Conservation (phyloP, 2,797 vertebrate species). For the Coregonus suidteri region DNA sequence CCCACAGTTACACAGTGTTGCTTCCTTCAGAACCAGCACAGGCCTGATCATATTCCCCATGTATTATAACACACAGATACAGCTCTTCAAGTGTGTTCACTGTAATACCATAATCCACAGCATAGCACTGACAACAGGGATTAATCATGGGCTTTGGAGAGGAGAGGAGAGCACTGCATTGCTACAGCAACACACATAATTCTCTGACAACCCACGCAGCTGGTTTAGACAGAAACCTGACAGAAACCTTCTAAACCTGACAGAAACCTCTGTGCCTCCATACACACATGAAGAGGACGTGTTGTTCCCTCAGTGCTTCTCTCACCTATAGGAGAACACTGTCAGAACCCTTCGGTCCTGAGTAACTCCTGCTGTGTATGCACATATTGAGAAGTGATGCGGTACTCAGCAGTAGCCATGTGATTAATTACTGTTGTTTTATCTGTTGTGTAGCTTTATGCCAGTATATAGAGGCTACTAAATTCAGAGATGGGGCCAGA, state of each 20-base stretch:
- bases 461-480: constrained; percentile 99
- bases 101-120: constrained; percentile 20
- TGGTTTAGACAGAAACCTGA: neutral
- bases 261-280: neutral
- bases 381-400: constrained; percentile 65
- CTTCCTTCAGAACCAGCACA: neutral
- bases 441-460: constrained; percentile 97
- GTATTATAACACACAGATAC: neutral
- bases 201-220: neutral
- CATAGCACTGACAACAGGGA: constrained; percentile 16
- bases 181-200: neutral
- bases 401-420: constrained; percentile 49
- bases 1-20: neutral
- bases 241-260: neutral
- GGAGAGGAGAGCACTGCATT: constrained; percentile 30
- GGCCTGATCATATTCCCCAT: neutral
- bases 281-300: neutral
- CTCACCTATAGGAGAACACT: constrained; percentile 15
- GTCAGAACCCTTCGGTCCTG: neutral
- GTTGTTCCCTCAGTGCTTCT: constrained; percentile 12
- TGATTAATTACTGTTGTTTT: constrained; percentile 82
- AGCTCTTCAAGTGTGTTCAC: constrained; percentile 2
- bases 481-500: constrained; percentile 94
- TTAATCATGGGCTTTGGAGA: constrained; percentile 35
- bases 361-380: neutral